These are phyloP conservation scores for Ernsta delagoae DNA, from an alignment of 2,888 invertebrate genomes.

Conservation along the genomic window DNA sequence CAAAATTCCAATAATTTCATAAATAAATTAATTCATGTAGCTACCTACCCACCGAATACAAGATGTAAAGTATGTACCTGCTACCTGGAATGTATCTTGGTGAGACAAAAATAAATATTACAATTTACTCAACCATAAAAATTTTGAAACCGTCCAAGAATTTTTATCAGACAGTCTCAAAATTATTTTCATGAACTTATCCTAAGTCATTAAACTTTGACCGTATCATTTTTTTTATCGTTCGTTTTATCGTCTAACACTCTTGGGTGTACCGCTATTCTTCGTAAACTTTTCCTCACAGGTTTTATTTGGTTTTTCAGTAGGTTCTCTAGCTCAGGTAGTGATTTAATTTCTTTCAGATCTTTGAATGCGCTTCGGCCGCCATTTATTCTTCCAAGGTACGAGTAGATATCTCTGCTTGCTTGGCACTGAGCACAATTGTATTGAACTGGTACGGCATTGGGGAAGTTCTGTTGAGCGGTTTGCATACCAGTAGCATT, in stretches of 20 bases:
- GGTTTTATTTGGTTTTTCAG: constrained; percentile 73
- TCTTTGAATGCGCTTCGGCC: constrained; percentile 69
- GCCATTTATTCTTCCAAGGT: constrained; percentile 66
- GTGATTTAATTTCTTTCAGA: constrained; percentile 70
- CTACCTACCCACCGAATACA: not conserved
- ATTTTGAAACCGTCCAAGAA: constrained; percentile 81
- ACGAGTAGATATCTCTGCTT: constrained; percentile 62
- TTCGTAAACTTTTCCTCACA: constrained; percentile 61
- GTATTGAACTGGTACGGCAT: constrained; percentile 86
- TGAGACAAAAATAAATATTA: constrained; percentile 49
- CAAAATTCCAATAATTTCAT: constrained; percentile 14
- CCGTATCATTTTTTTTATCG: constrained; percentile 41
- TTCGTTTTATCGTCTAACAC: constrained; percentile 56
- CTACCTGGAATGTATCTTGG: constrained; percentile 3
- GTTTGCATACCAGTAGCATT: constrained; percentile 71
- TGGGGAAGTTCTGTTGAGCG: constrained; percentile 85
- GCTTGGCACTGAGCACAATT: constrained; percentile 85
- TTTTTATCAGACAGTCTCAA: constrained; percentile 76
- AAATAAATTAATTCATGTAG: constrained; percentile 10
- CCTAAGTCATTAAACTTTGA: no score
- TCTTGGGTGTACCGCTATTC: constrained; percentile 64
- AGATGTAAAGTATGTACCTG: not conserved
- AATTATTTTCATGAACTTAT: constrained; percentile 51
- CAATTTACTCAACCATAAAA: constrained; percentile 52
- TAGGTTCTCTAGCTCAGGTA: constrained; percentile 69